Conservation (phyloP, 2,888 invertebrate genomes). For the Abrostola tripartita region DNA sequence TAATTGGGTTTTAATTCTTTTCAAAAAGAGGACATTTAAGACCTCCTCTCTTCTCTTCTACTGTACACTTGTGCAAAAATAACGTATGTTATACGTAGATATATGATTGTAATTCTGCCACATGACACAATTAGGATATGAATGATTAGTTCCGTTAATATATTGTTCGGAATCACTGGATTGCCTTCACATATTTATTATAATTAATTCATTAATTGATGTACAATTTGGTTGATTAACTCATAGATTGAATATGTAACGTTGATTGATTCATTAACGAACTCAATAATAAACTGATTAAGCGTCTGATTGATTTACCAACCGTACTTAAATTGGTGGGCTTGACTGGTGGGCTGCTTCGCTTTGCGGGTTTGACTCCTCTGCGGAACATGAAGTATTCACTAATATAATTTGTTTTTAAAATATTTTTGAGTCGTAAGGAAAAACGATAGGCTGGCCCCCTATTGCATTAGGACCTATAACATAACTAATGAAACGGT, state of each 20-base stretch:
- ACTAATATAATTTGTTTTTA: too few species aligned
- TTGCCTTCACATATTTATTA: slow-evolving; percentile 1
- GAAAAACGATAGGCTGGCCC: too few species aligned
- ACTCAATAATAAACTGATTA: background rate
- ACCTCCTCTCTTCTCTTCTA: too few species aligned
- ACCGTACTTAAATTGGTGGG: background rate
- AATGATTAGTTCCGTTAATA: background rate
- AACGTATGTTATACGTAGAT: too few species aligned
- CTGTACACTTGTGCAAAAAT: too few species aligned
- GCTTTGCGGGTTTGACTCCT: background rate
- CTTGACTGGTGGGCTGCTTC: background rate
- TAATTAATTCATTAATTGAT: slow-evolving; percentile 2
- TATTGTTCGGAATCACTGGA: background rate
- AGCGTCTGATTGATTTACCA: background rate
- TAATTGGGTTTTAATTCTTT: too few species aligned
- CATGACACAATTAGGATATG: background rate
- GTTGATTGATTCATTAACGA: slow-evolving; percentile 2
- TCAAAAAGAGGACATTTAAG: too few species aligned
- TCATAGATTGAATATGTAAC: background rate
- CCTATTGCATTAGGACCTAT: too few species aligned
- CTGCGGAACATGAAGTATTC: too few species aligned
- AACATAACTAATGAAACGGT: too few species aligned
- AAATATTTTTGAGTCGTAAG: too few species aligned
- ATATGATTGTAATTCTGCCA: too few species aligned
- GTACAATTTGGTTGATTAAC: background rate